A percentile compares a stretch with the other conserved stretches of the same genome.
These are phyloP conservation scores for Podiceps cristatus DNA, from an alignment of 2,113 vertebrate species.

Conservation along the genomic window DNA sequence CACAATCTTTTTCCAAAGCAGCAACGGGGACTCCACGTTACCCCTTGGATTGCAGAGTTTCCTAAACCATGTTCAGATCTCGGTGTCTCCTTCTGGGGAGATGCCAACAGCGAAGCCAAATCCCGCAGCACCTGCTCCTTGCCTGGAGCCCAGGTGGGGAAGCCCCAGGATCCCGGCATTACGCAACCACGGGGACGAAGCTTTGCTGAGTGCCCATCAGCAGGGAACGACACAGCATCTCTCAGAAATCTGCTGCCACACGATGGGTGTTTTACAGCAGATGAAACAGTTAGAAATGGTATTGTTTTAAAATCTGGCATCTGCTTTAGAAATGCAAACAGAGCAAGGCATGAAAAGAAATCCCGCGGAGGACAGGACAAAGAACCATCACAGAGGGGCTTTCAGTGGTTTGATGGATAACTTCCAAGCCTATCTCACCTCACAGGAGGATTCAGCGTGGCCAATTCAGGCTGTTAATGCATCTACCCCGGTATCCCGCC, in stretches of 20 bases:
- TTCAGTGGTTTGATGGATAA: neutral
- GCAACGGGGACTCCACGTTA: accelerated
- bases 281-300: neutral
- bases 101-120: neutral
- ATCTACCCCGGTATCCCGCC: neutral
- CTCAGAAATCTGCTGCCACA: neutral
- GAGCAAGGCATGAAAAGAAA: neutral
- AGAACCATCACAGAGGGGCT: neutral
- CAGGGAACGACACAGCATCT: neutral
- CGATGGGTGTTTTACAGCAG: neutral
- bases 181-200: neutral
- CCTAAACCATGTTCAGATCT: neutral
- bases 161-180: neutral
- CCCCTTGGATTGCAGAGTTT: neutral
- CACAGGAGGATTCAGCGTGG: slow-evolving; percentile 10
- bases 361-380: slow-evolving; percentile 41
- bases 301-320: neutral
- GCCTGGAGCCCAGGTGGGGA: neutral
- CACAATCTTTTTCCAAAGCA: neutral
- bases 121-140: neutral
- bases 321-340: slow-evolving; percentile 39
- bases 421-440: slow-evolving; percentile 48
- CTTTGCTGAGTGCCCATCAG: neutral
- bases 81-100: neutral
- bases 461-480: neutral